phyloP scores from a whole-genome alignment of 2,888 invertebrate genomes.

The Germaria angustata region DNA sequence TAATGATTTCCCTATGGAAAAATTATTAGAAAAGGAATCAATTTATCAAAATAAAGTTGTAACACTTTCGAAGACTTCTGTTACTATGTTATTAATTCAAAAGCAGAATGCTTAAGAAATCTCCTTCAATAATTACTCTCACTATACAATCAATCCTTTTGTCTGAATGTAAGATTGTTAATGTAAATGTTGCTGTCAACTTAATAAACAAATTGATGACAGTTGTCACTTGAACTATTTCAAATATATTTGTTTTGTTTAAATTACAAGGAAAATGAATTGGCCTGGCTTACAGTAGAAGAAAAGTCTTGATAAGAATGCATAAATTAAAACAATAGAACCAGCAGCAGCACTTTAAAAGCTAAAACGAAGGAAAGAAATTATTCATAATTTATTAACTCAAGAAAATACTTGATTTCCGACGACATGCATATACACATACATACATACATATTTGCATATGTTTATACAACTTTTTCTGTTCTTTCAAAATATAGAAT shows the following conservation, averaged over 20 bases:
- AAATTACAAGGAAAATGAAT: constrained; percentile 14
- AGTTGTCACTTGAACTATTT: constrained; percentile 28
- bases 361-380: constrained; percentile 2
- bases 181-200: neutral
- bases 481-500: constrained; percentile 7
- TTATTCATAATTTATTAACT: constrained; percentile 42
- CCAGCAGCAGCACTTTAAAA: neutral
- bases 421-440: constrained; percentile 24
- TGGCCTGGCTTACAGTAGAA: neutral
- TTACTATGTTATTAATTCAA: too few relatives aligned
- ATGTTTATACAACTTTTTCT: constrained; percentile 14
- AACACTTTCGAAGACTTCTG: too few relatives aligned
- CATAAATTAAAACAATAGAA: neutral
- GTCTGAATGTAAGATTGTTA: neutral
- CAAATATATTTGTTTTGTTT: neutral
- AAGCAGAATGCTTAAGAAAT: too few relatives aligned
- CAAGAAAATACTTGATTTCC: constrained; percentile 39
- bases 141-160: too few relatives aligned
- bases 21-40: too few relatives aligned
- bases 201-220: constrained; percentile 14
- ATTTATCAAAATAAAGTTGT: too few relatives aligned
- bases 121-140: too few relatives aligned
- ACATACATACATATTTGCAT: too few relatives aligned
- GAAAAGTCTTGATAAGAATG: neutral
- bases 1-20: too few relatives aligned